Evolutionary conservation across 2,888 invertebrate genomes (phyloP).

Genomic region (Ochropleura leucogaster): DNA sequence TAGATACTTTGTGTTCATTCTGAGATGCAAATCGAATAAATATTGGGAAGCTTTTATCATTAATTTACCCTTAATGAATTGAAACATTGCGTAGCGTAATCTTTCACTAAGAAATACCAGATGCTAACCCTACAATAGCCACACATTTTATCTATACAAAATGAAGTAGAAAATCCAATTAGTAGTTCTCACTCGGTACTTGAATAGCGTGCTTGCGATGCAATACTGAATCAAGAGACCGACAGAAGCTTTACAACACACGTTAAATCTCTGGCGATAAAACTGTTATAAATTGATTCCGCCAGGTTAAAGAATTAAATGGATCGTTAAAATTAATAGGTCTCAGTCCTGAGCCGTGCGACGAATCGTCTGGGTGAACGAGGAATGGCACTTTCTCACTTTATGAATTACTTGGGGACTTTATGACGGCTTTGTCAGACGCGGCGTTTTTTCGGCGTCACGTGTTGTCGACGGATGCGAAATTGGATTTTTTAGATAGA

Average conservation of each 20-base stretch:
- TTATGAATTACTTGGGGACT: conserved; percentile 87
- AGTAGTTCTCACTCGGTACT: conserved; percentile 71
- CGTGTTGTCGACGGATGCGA: conserved; percentile 87
- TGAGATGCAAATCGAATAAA: conserved; percentile 44
- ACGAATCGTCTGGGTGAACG: conserved; percentile 72
- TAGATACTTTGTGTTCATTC: conserved; percentile 29
- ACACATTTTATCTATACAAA: conserved; percentile 65
- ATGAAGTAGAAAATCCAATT: conserved; percentile 82
- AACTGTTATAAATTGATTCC: conserved; percentile 89
- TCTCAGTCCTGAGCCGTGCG: conserved; percentile 81
- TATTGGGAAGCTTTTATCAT: conserved; percentile 43
- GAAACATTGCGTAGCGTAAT: conserved; percentile 42
- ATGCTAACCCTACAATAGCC: conserved; percentile 45
- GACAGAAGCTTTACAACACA: conserved; percentile 84
- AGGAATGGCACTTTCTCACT: conserved; percentile 82
- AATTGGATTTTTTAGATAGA: conserved; percentile 87
- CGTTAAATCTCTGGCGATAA: conserved; percentile 84
- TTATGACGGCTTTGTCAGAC: conserved; percentile 86
- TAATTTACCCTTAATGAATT: conserved; percentile 51
- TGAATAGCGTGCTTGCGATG: conserved; percentile 73
- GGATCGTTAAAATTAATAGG: conserved; percentile 89
- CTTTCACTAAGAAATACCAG: conserved; percentile 27
- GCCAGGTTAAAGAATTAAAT: conserved; percentile 89
- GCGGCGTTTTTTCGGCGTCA: conserved; percentile 84
- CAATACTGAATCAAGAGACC: conserved; percentile 73